Evolutionary conservation across 2,113 vertebrate genomes (phyloP).

Genomic region (Atrichornis clamosus): DNA sequence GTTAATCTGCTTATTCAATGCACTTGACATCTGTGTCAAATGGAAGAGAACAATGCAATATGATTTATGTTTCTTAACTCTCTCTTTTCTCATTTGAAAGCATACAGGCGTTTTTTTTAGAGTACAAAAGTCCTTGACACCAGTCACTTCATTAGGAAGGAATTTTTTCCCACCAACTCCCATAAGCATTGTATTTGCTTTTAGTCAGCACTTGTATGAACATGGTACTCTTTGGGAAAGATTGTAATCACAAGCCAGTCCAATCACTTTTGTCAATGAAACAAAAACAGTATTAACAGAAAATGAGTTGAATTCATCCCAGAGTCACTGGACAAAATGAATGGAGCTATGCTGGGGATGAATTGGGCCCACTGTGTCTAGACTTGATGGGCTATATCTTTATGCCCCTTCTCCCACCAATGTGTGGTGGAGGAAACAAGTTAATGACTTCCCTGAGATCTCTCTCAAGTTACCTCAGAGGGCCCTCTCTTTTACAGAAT

Average conservation of each 20-base stretch:
- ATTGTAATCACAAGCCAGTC: slow-evolving; percentile 44
- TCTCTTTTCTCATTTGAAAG: background rate
- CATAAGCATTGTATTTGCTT: slow-evolving; percentile 10
- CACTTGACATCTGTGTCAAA: background rate
- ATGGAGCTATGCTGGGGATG: slow-evolving; percentile 14
- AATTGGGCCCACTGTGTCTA: slow-evolving; percentile 43
- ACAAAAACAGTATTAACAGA: slow-evolving; percentile 58
- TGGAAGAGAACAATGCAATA: background rate
- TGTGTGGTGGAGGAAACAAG: background rate
- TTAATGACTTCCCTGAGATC: background rate
- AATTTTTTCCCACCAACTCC: slow-evolving; percentile 7
- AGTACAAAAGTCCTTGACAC: background rate
- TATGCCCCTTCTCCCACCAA: background rate
- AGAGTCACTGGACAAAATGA: slow-evolving; percentile 32
- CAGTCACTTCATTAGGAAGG: slow-evolving; percentile 3
- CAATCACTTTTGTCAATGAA: slow-evolving; percentile 49
- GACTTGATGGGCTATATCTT: background rate
- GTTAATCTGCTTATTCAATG: background rate
- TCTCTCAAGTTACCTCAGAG: background rate
- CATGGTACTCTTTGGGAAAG: slow-evolving; percentile 48
- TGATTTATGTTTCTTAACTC: background rate
- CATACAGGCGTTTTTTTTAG: background rate
- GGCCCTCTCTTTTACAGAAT: background rate
- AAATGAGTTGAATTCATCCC: slow-evolving; percentile 38
- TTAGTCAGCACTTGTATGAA: slow-evolving; percentile 49